Conservation (phyloP, 2,113 vertebrate species). For the Dicerorhinus sumatrensis region DNA sequence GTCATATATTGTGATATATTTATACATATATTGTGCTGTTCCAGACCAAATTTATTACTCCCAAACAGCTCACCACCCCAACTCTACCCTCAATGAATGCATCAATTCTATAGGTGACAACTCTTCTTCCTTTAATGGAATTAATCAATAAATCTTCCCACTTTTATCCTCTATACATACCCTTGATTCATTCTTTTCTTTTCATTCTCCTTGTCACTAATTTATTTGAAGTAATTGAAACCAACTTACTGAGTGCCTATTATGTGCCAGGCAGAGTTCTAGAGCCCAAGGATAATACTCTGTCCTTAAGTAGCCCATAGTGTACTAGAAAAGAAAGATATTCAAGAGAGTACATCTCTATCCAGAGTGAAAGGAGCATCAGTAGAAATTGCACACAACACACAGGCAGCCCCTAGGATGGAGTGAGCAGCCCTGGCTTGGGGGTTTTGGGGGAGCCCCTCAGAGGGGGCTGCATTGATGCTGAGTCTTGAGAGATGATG, state of each 20-base stretch:
- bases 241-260: neutral
- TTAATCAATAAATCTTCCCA: neutral
- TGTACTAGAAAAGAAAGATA: neutral
- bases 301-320: neutral
- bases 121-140: neutral
- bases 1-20: neutral
- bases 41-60: neutral
- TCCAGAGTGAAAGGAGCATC: neutral
- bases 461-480: neutral
- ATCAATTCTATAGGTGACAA: neutral
- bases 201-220: neutral
- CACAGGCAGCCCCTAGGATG: fast-evolving
- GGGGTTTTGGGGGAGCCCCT: neutral
- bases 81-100: neutral
- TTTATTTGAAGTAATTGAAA: neutral
- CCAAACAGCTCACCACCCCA: neutral
- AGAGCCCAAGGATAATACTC: neutral
- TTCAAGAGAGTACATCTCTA: neutral
- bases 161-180: neutral
- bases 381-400: neutral
- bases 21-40: neutral
- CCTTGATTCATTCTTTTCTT: neutral
- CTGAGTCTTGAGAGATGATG: neutral
- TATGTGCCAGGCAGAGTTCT: neutral
- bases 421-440: neutral